phyloP scores from a whole-genome alignment of 2,113 vertebrate species.

The Gnathonemus longibarbis region DNA sequence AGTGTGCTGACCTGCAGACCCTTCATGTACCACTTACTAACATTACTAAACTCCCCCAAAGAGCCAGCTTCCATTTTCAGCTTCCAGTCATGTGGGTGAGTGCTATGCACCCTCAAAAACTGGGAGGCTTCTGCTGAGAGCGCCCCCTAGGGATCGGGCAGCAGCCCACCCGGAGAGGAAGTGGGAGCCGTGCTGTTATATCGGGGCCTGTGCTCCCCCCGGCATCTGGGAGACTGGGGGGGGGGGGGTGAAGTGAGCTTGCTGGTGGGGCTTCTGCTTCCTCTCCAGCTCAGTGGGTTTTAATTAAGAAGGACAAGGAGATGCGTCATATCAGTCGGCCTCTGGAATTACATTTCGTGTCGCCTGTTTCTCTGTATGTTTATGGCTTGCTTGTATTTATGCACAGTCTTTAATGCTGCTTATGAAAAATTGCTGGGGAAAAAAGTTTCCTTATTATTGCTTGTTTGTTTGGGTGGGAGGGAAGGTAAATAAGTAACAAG shows the following conservation, averaged over 20 bases:
- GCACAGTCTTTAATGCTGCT: constrained; percentile 20
- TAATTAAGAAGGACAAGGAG: constrained; percentile 39
- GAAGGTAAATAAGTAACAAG: not conserved
- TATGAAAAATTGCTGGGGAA: constrained; percentile 1
- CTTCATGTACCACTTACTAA: not conserved
- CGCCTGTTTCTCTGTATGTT: constrained; percentile 36
- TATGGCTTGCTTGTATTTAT: constrained; percentile 22
- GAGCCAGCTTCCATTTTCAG: not conserved
- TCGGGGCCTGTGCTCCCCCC: constrained; percentile 21
- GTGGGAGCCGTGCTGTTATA: constrained; percentile 18
- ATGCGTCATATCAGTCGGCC: constrained; percentile 30
- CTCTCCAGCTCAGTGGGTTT: constrained; percentile 44
- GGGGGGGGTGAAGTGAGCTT: not conserved
- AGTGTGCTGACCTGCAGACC: not conserved
- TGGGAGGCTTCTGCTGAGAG: not conserved
- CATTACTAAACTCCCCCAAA: not conserved
- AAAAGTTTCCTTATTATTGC: not conserved
- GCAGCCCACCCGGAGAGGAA: not conserved
- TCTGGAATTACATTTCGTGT: constrained; percentile 31
- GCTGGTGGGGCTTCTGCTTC: not conserved
- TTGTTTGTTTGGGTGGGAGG: not conserved
- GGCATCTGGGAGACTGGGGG: constrained; percentile 11
- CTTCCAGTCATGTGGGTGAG: not conserved
- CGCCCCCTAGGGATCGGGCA: not conserved
- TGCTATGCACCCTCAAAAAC: not conserved